phyloP scores from a whole-genome alignment of 2,113 vertebrate genomes.

The Triplophysa rosa region DNA sequence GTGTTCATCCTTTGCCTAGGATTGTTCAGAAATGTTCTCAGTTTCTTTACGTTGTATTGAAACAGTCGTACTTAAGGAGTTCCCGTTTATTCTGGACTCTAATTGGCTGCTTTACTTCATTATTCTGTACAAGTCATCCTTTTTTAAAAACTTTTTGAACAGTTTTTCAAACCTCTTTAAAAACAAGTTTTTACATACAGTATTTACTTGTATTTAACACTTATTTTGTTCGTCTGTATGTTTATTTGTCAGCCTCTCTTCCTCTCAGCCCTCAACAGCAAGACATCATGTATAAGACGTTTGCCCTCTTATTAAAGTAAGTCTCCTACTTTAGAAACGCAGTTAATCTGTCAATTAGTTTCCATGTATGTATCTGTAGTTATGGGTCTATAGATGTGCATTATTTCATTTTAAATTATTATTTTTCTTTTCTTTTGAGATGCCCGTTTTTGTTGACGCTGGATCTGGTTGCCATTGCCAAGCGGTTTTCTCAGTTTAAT shows the following conservation, averaged over 20 bases:
- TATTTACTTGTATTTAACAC: not conserved
- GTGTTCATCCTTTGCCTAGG: too few relatives aligned
- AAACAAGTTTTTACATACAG: too few relatives aligned
- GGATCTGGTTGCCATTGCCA: constrained; percentile 86
- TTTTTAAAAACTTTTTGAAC: too few relatives aligned
- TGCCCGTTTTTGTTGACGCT: constrained; percentile 89
- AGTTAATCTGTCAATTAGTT: not conserved
- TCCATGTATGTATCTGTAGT: not conserved
- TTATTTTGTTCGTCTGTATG: constrained; percentile 16
- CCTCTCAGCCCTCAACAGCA: constrained; percentile 81
- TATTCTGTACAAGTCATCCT: too few relatives aligned
- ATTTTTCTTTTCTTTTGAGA: constrained; percentile 63
- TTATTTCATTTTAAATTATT: not conserved
- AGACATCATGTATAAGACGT: constrained; percentile 82
- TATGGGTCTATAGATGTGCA: not conserved
- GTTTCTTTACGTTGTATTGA: too few relatives aligned
- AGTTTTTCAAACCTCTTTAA: too few relatives aligned
- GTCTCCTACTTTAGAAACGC: constrained; percentile 47
- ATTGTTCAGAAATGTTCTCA: too few relatives aligned
- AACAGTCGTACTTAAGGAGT: too few relatives aligned
- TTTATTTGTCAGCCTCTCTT: constrained; percentile 76
- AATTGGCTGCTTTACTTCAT: too few relatives aligned
- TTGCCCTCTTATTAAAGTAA: constrained; percentile 88
- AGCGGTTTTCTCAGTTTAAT: constrained; percentile 84
- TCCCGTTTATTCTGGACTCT: too few relatives aligned